Conservation (phyloP, 2,888 invertebrate genomes). For the Spicauda simplicius region DNA sequence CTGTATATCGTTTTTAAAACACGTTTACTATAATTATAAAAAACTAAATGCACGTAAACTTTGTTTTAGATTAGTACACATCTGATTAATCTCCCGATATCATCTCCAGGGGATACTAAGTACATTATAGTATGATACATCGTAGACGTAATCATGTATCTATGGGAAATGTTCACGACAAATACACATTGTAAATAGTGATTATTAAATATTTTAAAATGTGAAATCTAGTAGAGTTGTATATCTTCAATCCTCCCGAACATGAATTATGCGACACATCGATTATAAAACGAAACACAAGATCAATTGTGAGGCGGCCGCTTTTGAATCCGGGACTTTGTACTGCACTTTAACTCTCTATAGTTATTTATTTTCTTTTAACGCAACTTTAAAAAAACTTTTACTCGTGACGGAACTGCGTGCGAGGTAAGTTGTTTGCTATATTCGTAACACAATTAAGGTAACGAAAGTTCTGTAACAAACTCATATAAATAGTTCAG, state of each 20-base stretch:
- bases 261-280: conserved; percentile 70
- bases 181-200: no score
- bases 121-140: no score
- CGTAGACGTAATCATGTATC: no score
- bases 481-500: no score
- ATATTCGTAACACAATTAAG: conserved; percentile 1
- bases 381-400: conserved; percentile 24
- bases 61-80: no score
- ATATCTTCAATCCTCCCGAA: conserved; percentile 50
- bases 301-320: conserved; percentile 63
- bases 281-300: conserved; percentile 71
- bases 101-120: no score
- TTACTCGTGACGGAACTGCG: conserved; percentile 30
- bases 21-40: no score
- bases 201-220: background rate
- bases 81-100: no score
- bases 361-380: conserved; percentile 27
- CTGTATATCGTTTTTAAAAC: no score
- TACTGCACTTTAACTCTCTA: conserved; percentile 14
- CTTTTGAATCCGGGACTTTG: conserved; percentile 52
- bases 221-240: conserved; percentile 50
- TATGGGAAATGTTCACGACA: no score
- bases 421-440: conserved; percentile 25
- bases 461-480: background rate
- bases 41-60: no score